These are phyloP conservation scores for Sula dactylatra DNA, from an alignment of 2,113 vertebrate genomes.

Conservation along the genomic window DNA sequence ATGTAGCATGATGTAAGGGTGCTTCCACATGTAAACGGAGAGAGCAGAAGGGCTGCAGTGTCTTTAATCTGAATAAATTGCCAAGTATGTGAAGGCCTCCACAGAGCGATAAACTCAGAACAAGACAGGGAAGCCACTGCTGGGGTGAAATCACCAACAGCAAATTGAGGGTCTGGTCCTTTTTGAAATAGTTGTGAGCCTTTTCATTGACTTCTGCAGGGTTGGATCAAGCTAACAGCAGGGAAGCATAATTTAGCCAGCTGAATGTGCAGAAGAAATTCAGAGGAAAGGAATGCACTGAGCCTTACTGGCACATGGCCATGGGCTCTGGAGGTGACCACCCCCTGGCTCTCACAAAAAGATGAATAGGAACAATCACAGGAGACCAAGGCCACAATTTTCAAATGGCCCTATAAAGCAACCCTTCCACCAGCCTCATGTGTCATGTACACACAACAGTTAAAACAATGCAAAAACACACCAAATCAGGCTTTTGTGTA, in stretches of 20 bases:
- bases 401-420: neutral
- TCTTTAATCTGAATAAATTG: neutral
- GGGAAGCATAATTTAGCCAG: neutral
- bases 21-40: neutral
- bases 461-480: neutral
- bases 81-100: rapidly evolving
- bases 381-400: neutral
- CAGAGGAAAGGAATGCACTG: neutral
- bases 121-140: neutral
- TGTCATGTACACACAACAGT: rapidly evolving
- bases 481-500: neutral
- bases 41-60: neutral
- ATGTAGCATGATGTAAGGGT: rapidly evolving
- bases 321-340: neutral
- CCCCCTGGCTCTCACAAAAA: neutral
- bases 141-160: neutral
- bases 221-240: neutral
- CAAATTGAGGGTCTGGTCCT: neutral
- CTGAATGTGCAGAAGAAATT: neutral
- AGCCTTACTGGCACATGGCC: neutral
- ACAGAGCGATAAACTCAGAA: neutral
- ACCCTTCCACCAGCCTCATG: neutral
- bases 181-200: neutral
- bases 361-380: neutral
- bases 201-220: neutral